Evolutionary conservation across 2,888 invertebrate genomes (phyloP).

Genomic region (Tridacna gigas): DNA sequence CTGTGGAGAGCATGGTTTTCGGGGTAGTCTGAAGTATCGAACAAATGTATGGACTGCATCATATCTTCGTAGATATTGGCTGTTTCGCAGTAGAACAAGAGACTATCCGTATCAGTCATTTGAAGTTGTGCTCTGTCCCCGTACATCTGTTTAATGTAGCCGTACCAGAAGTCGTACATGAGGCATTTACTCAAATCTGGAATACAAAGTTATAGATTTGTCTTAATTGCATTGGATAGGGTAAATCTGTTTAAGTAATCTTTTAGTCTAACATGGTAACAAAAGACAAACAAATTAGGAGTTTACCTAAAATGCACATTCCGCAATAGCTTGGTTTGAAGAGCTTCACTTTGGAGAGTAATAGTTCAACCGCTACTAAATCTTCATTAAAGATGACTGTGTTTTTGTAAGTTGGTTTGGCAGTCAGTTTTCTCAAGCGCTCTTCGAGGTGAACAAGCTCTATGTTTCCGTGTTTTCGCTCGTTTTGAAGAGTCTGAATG

Average conservation of each 20-base stretch:
- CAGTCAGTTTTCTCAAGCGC: conserved; percentile 32
- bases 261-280: neutral
- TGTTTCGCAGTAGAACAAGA: conserved; percentile 45
- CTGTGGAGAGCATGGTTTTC: conserved; percentile 68
- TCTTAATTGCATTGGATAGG: too few species aligned
- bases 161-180: conserved; percentile 84
- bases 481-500: conserved; percentile 37
- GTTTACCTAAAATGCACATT: conserved; percentile 40
- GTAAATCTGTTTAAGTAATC: too few species aligned
- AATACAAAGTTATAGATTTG: too few species aligned
- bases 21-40: conserved; percentile 76
- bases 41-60: conserved; percentile 17
- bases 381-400: conserved; percentile 80
- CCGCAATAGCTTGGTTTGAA: conserved; percentile 84
- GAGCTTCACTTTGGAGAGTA: conserved; percentile 65
- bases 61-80: conserved; percentile 57
- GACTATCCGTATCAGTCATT: conserved; percentile 64
- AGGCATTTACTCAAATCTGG: conserved; percentile 83
- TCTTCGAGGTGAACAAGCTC: conserved; percentile 31
- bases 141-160: conserved; percentile 57
- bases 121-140: conserved; percentile 36
- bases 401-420: conserved; percentile 56
- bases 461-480: conserved; percentile 27
- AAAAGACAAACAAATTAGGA: neutral
- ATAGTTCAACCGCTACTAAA: conserved; percentile 80